A percentile compares a stretch with the other conserved stretches of the same genome.
Conservation (phyloP, 2,888 invertebrate genomes). For the Pristionchus japonicus region DNA sequence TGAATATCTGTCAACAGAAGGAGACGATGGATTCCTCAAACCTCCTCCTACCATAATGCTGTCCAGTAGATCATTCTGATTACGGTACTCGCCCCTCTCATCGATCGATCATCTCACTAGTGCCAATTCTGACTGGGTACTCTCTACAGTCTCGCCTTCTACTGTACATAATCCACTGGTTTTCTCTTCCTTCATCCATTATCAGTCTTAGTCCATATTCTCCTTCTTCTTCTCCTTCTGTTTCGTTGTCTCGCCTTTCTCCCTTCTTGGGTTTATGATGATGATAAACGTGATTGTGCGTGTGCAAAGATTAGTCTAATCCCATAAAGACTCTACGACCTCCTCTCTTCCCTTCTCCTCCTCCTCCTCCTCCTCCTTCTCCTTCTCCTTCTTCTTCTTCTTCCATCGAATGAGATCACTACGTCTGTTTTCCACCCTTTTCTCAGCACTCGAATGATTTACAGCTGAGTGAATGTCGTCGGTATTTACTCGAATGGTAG, state of each 20-base stretch:
- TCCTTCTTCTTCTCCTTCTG: neutral
- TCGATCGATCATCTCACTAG: neutral
- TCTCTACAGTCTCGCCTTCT: neutral
- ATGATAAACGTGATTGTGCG: conserved; percentile 16
- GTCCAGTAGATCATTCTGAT: conserved; percentile 43
- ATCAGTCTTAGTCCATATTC: neutral
- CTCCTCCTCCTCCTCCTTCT: neutral
- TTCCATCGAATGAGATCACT: neutral
- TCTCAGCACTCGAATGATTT: conserved; percentile 28
- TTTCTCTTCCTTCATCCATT: neutral
- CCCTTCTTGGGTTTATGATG: conserved; percentile 6
- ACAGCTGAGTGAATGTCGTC: neutral
- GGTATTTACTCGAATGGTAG: neutral
- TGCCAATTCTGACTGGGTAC: neutral
- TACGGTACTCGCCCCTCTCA: neutral
- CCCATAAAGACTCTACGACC: neutral
- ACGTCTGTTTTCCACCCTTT: neutral
- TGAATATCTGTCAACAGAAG: neutral
- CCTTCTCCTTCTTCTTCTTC: neutral
- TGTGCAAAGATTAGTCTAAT: neutral
- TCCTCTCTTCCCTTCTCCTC: neutral
- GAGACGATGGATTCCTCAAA: conserved; percentile 45
- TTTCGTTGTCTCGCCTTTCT: neutral
- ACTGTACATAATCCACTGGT: neutral
- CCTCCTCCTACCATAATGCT: conserved; percentile 35